A percentile compares a stretch with the other conserved stretches of the same genome.
Evolutionary conservation across 2,797 vertebrate genomes (phyloP).

Genomic region (Microctenopoma steveboyesi): DNA sequence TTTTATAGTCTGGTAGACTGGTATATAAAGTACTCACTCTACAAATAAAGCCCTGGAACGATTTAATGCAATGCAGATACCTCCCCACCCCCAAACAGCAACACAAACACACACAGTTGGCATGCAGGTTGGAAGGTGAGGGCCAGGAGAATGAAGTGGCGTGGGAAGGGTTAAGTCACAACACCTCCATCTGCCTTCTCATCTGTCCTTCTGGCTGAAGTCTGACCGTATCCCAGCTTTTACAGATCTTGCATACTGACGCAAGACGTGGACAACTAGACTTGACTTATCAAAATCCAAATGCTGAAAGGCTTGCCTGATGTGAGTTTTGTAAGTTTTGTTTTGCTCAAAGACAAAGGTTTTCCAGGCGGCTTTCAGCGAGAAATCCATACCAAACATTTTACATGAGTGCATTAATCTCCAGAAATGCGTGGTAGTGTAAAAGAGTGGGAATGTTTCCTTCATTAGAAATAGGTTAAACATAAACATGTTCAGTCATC

Average conservation of each 20-base stretch:
- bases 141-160: constrained; percentile 69
- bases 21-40: not conserved
- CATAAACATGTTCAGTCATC: not conserved
- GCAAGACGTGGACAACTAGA: constrained; percentile 54
- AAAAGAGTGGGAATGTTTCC: not conserved
- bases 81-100: no score
- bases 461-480: not conserved
- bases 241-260: constrained; percentile 57
- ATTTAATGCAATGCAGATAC: not conserved
- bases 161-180: constrained; percentile 84
- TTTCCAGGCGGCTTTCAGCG: constrained; percentile 45
- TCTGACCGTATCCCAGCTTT: constrained; percentile 67
- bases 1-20: no score
- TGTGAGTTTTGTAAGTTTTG: not conserved
- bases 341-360: constrained; percentile 9
- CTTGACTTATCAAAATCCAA: constrained; percentile 38
- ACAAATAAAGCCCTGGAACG: not conserved
- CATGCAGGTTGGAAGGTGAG: constrained; percentile 54
- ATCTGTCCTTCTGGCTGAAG: constrained; percentile 78
- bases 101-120: not conserved
- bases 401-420: not conserved
- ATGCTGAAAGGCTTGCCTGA: constrained; percentile 26
- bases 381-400: constrained; percentile 8
- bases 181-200: constrained; percentile 82
- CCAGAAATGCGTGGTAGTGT: not conserved